A percentile compares a stretch with the other conserved stretches of the same genome.
Evolutionary conservation across 2,888 invertebrate genomes (phyloP).

Genomic region (Drosophila formosana): DNA sequence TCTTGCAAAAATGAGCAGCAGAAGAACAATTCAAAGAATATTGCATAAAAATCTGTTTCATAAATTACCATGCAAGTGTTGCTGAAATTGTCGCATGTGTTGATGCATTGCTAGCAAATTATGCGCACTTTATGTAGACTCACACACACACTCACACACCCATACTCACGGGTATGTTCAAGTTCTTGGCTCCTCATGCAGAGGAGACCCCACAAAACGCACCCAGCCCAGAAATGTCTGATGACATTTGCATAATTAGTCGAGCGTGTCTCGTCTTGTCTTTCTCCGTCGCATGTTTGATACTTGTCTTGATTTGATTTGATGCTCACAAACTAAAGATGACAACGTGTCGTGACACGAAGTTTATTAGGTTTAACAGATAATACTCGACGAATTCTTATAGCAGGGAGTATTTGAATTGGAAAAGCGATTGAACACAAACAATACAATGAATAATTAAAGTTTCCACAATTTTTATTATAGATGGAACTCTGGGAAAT

Average conservation of each 20-base stretch:
- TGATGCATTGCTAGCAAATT: constrained; percentile 79
- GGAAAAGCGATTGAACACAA: too few relatives aligned
- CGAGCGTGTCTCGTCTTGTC: constrained; percentile 72
- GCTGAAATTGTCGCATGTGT: constrained; percentile 75
- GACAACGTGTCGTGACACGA: constrained; percentile 12
- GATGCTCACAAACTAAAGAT: constrained; percentile 53
- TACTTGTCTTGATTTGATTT: constrained; percentile 79
- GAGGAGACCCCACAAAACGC: constrained; percentile 61
- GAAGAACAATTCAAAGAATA: constrained; percentile 6
- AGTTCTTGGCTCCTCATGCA: constrained; percentile 35
- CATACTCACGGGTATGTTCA: constrained; percentile 2
- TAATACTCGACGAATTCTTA: too few relatives aligned
- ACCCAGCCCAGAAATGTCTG: constrained; percentile 59
- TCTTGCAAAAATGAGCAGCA: constrained; percentile 41
- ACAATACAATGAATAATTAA: too few relatives aligned
- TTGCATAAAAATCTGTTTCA: constrained; percentile 56
- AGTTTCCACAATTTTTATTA: too few relatives aligned
- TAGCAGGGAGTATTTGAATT: too few relatives aligned
- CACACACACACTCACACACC: constrained; percentile 5
- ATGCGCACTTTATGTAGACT: constrained; percentile 62
- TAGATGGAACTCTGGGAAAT: too few relatives aligned
- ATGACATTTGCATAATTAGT: constrained; percentile 82
- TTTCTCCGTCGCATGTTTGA: constrained; percentile 66
- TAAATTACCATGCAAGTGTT: constrained; percentile 77
- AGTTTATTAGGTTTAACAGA: background rate